Conservation (phyloP, 2,888 invertebrate genomes). For the Hyppa rectilinea region DNA sequence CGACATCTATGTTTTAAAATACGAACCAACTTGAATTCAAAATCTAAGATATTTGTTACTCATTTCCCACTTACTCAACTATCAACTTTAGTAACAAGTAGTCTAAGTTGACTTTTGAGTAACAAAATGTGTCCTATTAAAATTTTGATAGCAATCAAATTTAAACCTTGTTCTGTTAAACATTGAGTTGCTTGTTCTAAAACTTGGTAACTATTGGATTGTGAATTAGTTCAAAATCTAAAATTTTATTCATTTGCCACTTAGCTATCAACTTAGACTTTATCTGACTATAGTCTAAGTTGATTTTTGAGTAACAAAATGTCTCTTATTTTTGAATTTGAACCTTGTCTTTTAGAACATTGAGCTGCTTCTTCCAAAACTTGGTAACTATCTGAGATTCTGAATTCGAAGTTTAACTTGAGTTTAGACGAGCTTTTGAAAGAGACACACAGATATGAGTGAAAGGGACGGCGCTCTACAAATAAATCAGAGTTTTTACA, state of each 20-base stretch:
- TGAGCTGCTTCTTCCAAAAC: not conserved
- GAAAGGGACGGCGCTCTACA: not conserved
- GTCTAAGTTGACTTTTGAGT: not conserved
- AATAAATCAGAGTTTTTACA: not conserved
- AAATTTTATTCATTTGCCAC: too few relatives aligned
- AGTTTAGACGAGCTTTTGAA: not conserved
- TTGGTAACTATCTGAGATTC: not conserved
- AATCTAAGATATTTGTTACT: not conserved
- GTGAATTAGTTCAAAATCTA: too few relatives aligned
- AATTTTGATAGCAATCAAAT: not conserved
- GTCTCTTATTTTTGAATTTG: fast-evolving
- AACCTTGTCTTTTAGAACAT: too few relatives aligned
- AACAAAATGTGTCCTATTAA: not conserved
- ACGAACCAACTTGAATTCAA: not conserved
- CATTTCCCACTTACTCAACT: not conserved
- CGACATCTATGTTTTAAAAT: conserved; percentile 26
- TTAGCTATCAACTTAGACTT: too few relatives aligned
- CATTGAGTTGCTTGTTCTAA: not conserved
- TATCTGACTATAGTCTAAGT: not conserved
- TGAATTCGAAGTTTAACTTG: not conserved
- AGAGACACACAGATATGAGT: not conserved
- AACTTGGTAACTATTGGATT: not conserved
- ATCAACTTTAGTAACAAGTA: not conserved
- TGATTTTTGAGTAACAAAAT: not conserved
- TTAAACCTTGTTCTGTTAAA: not conserved